Conservation (phyloP, 2,888 invertebrate species). For the Catocala fraxini region DNA sequence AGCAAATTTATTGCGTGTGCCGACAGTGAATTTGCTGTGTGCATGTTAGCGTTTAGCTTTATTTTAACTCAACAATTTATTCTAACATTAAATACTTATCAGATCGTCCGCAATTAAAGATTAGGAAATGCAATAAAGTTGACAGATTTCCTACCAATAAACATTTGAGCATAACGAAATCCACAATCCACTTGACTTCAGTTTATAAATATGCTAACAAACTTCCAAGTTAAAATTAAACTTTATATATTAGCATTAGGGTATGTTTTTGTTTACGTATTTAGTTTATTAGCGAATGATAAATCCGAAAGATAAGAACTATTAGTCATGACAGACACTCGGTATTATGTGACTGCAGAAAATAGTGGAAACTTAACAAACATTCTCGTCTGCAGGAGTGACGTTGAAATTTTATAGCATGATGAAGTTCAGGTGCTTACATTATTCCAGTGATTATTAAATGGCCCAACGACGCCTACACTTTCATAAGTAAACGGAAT, state of each 20-base stretch:
- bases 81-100: constrained; percentile 13
- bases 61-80: neutral
- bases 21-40: too few species aligned
- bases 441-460: constrained; percentile 45
- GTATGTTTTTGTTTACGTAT: constrained; percentile 32
- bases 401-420: constrained; percentile 50
- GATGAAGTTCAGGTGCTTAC: constrained; percentile 46
- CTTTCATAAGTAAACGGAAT: constrained; percentile 37
- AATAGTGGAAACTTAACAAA: constrained; percentile 37
- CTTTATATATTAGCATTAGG: constrained; percentile 28
- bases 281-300: constrained; percentile 55
- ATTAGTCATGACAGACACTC: constrained; percentile 59
- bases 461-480: constrained; percentile 38
- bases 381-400: constrained; percentile 40
- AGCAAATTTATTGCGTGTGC: too few species aligned
- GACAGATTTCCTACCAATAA: constrained; percentile 59
- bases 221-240: constrained; percentile 20
- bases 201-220: constrained; percentile 34
- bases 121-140: constrained; percentile 54
- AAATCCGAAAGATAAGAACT: constrained; percentile 63
- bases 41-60: neutral
- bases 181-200: constrained; percentile 57
- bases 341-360: constrained; percentile 58
- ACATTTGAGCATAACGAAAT: constrained; percentile 63
- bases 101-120: constrained; percentile 48